phyloP scores from a whole-genome alignment of 2,888 invertebrate genomes.

The Imbricaverruca yamaguchii region DNA sequence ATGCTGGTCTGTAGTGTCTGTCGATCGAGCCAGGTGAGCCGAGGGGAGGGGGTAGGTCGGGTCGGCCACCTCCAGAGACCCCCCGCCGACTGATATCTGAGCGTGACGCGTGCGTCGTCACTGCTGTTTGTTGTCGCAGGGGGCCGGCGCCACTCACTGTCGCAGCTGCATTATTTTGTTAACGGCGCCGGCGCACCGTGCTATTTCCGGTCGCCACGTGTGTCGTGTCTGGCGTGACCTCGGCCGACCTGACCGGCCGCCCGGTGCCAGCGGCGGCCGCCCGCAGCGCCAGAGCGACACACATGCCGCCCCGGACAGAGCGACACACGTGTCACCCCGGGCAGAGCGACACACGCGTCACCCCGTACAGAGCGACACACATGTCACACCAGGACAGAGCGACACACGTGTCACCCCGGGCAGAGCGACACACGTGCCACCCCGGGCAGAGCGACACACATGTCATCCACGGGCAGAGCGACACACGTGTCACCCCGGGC shows the following conservation, averaged over 20 bases:
- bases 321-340: too few species aligned
- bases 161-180: neutral
- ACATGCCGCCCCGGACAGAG: neutral
- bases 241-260: constrained; percentile 1
- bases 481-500: too few species aligned
- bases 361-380: neutral
- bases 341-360: too few species aligned
- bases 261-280: neutral
- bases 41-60: too few species aligned
- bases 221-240: neutral
- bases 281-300: neutral
- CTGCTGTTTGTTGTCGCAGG: neutral
- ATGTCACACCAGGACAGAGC: too few species aligned
- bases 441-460: too few species aligned
- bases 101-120: neutral
- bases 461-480: too few species aligned
- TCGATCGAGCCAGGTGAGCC: neutral
- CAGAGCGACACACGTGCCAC: too few species aligned
- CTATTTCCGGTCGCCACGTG: neutral
- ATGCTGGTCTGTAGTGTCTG: neutral
- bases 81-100: constrained; percentile 14
- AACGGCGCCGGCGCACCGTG: neutral
- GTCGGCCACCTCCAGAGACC: neutral
- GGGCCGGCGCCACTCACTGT: neutral
- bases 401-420: too few species aligned